Percentiles rank a stretch among this genome's conserved stretches.
These are phyloP conservation scores for Heliconius charithonia DNA, from an alignment of 2,888 invertebrate genomes.

Conservation along the genomic window DNA sequence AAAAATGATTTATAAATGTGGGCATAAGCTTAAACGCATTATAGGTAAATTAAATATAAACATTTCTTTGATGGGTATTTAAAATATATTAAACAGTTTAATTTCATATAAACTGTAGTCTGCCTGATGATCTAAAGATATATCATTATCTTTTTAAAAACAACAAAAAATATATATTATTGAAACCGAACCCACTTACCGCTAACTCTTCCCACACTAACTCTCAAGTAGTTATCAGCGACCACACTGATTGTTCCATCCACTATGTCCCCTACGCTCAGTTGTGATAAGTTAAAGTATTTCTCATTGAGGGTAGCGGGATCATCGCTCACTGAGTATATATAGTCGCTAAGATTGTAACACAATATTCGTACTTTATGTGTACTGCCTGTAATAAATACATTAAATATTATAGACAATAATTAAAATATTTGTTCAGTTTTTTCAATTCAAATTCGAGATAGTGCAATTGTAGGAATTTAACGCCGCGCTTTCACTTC, in stretches of 20 bases:
- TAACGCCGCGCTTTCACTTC: too few species aligned
- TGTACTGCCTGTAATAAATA: conserved; percentile 62
- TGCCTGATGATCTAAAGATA: neutral
- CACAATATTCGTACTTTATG: conserved; percentile 85
- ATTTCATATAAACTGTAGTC: neutral
- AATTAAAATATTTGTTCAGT: neutral
- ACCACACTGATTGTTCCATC: conserved; percentile 78
- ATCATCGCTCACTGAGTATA: conserved; percentile 88
- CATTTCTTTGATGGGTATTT: neutral
- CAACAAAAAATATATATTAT: too few species aligned
- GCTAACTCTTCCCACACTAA: conserved; percentile 78
- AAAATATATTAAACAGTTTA: neutral
- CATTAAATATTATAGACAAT: too few species aligned
- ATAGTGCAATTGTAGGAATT: too few species aligned
- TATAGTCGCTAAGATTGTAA: conserved; percentile 86
- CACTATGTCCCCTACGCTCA: conserved; percentile 82
- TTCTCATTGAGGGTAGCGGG: conserved; percentile 80
- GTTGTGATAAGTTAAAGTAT: conserved; percentile 79
- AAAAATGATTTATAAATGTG: neutral
- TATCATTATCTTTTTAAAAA: neutral
- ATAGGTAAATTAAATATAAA: neutral
- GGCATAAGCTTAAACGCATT: neutral
- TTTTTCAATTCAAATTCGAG: too few species aligned
- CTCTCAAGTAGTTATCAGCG: conserved; percentile 73
- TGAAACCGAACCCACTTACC: conserved; percentile 58